These are phyloP conservation scores for Seriola aureovittata DNA, from an alignment of 2,113 vertebrate species.

Conservation along the genomic window DNA sequence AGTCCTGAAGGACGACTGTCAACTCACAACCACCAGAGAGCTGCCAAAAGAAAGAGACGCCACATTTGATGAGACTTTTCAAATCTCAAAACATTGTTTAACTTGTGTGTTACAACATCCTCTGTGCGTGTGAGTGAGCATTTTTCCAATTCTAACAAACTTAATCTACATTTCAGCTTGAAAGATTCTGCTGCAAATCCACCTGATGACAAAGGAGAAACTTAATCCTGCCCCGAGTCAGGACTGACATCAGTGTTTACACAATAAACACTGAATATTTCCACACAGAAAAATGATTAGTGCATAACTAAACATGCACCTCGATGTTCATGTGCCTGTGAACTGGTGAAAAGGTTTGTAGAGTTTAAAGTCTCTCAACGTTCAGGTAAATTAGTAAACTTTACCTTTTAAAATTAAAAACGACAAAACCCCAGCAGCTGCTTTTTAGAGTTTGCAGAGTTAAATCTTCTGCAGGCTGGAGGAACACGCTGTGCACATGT, in stretches of 20 bases:
- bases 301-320: background rate
- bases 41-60: conserved; percentile 71
- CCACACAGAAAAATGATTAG: background rate
- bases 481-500: conserved; percentile 10
- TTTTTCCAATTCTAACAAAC: too few species aligned
- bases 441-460: background rate
- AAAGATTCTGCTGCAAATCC: background rate
- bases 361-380: background rate
- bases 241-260: conserved; percentile 18
- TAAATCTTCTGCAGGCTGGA: background rate
- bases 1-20: conserved; percentile 97
- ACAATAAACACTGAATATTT: conserved; percentile 3
- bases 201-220: background rate
- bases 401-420: background rate
- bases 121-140: too few species aligned
- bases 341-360: background rate
- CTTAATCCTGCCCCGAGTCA: background rate
- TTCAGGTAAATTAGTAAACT: background rate
- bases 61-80: too few species aligned
- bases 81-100: too few species aligned
- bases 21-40: conserved; percentile 97
- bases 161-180: background rate
- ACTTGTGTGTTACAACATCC: too few species aligned
- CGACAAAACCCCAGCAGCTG: background rate
- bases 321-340: background rate